Percentiles rank a stretch among this genome's conserved stretches.
phyloP scores from a whole-genome alignment of 1,140 invertebrate genomes.

The Zophobas morio region DNA sequence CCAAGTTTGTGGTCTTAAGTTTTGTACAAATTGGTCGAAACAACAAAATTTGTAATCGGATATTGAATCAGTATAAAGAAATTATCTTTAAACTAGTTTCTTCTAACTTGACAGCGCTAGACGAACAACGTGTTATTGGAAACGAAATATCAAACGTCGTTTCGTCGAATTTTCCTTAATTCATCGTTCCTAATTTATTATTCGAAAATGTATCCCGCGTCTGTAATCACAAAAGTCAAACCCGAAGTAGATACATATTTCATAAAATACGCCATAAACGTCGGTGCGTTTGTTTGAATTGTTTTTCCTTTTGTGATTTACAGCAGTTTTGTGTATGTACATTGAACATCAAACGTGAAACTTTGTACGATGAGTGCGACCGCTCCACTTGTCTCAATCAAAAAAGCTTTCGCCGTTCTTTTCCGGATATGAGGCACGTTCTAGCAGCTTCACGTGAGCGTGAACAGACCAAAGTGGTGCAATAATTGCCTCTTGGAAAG shows the following conservation, averaged over 20 bases:
- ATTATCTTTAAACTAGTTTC: too few relatives aligned
- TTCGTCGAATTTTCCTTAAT: background rate
- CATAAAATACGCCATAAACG: slow-evolving; percentile 17
- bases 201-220: background rate
- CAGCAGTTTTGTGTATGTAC: slow-evolving; percentile 31
- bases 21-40: too few relatives aligned
- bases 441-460: background rate
- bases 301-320: slow-evolving; percentile 40
- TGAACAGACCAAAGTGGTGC: background rate
- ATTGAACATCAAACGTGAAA: slow-evolving; percentile 31
- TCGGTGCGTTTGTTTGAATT: slow-evolving; percentile 27
- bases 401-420: slow-evolving; percentile 33
- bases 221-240: slow-evolving; percentile 14
- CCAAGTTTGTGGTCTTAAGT: too few relatives aligned
- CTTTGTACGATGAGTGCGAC: slow-evolving; percentile 27
- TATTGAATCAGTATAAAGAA: too few relatives aligned
- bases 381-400: slow-evolving; percentile 14
- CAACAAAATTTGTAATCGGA: too few relatives aligned
- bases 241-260: slow-evolving; percentile 34
- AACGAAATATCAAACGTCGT: too few relatives aligned
- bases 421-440: slow-evolving; percentile 18
- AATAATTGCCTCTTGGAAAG: background rate
- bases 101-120: too few relatives aligned
- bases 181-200: background rate
- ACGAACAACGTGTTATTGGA: too few relatives aligned